These are phyloP conservation scores for Hydrozoanthus tunicans DNA, from an alignment of 64 coral and sea anemone species.

Conservation along the genomic window DNA sequence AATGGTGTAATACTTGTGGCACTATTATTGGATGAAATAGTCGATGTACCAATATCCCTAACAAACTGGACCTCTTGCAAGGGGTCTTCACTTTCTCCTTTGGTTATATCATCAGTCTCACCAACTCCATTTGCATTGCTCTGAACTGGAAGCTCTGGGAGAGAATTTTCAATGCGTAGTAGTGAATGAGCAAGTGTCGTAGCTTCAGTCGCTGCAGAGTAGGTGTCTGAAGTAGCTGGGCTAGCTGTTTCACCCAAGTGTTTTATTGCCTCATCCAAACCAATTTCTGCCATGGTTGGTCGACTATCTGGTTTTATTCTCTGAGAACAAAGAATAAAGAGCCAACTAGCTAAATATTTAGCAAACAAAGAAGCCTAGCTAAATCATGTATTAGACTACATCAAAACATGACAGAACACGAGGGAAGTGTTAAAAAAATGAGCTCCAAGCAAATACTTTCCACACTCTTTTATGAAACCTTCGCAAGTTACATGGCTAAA, in stretches of 20 bases:
- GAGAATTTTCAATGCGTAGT: not conserved
- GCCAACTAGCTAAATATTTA: not conserved
- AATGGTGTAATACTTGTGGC: constrained; percentile 24
- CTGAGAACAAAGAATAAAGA: not conserved
- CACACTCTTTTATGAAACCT: too few relatives aligned
- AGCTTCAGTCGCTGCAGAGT: not conserved
- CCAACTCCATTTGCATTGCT: not conserved
- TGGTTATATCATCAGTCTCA: not conserved
- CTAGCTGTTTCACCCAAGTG: not conserved
- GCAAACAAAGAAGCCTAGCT: too few relatives aligned
- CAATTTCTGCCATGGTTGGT: constrained; percentile 50
- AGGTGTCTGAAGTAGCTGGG: not conserved
- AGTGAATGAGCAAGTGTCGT: not conserved
- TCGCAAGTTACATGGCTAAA: too few relatives aligned
- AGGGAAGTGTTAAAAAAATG: too few relatives aligned
- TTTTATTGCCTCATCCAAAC: constrained; percentile 22
- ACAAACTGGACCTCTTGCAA: not conserved
- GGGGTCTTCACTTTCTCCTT: not conserved
- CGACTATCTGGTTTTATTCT: constrained; percentile 55
- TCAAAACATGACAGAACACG: too few relatives aligned
- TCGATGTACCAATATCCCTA: constrained; percentile 45
- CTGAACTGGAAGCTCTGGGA: not conserved
- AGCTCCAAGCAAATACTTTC: too few relatives aligned
- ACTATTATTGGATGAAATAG: not conserved
- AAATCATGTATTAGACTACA: too few relatives aligned